phyloP scores from a whole-genome alignment of 2,113 vertebrate genomes.

The Cathartes aura region DNA sequence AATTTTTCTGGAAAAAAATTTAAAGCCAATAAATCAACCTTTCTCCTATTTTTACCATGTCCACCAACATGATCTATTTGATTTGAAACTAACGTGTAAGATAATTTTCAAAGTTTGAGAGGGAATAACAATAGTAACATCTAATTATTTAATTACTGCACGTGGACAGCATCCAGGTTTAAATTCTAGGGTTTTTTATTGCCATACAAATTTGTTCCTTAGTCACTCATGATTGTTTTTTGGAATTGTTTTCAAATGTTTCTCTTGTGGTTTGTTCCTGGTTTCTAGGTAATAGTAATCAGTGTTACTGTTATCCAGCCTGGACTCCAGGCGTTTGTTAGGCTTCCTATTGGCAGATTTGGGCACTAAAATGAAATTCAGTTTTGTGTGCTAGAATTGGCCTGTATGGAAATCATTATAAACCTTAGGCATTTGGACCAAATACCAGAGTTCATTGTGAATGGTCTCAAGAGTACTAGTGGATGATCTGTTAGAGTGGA shows the following conservation, averaged over 20 bases:
- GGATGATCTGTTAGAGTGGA: background rate
- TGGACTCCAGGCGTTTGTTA: background rate
- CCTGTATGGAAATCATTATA: background rate
- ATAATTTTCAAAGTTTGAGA: background rate
- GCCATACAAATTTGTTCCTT: background rate
- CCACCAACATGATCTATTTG: background rate
- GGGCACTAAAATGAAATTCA: background rate
- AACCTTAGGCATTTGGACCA: background rate
- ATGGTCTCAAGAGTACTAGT: background rate
- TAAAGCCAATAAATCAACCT: background rate
- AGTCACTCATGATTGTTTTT: background rate
- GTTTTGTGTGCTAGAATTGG: background rate
- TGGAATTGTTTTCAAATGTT: background rate
- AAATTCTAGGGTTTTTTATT: background rate
- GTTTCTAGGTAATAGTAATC: background rate
- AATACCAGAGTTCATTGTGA: background rate
- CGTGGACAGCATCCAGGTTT: background rate
- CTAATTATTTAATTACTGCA: background rate
- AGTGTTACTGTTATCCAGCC: background rate
- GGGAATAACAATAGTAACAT: background rate
- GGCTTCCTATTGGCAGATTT: background rate
- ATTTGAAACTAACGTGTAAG: background rate
- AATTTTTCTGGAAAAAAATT: background rate
- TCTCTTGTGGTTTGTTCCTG: background rate
- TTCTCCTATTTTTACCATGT: background rate